Percentiles rank a stretch among this genome's conserved stretches.
phyloP scores from a whole-genome alignment of 2,797 vertebrate genomes.

The Lutra lutra region DNA sequence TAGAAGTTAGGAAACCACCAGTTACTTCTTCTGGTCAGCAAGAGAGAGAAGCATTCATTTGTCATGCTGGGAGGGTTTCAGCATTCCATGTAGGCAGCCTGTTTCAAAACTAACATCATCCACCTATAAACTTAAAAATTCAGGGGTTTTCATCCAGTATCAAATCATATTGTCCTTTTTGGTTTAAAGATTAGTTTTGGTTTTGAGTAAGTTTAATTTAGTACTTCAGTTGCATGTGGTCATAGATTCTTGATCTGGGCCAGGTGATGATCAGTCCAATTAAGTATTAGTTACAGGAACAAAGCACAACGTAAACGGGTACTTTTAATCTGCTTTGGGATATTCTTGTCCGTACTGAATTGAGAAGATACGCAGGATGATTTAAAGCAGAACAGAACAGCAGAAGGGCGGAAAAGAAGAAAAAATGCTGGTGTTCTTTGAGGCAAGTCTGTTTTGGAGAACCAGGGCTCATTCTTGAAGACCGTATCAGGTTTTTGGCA shows the following conservation, averaged over 20 bases:
- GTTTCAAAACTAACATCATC: background rate
- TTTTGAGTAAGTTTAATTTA: constrained; percentile 61
- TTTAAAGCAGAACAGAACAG: constrained; percentile 31
- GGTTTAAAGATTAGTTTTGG: constrained; percentile 74
- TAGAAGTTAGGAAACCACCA: constrained; percentile 79
- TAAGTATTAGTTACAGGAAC: background rate
- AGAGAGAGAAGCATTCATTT: constrained; percentile 35
- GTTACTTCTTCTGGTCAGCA: constrained; percentile 72
- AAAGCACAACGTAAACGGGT: background rate
- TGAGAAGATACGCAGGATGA: background rate
- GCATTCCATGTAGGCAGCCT: background rate
- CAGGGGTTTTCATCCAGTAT: constrained; percentile 7
- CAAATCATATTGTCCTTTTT: constrained; percentile 46
- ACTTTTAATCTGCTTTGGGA: background rate
- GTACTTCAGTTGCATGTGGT: constrained; percentile 20
- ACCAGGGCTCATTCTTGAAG: background rate
- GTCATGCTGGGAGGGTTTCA: constrained; percentile 1
- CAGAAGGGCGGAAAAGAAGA: background rate
- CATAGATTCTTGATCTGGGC: background rate
- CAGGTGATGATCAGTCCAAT: constrained; percentile 29
- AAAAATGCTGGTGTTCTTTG: background rate
- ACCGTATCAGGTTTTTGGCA: background rate
- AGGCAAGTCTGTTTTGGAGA: constrained; percentile 34
- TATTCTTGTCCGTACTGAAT: background rate
- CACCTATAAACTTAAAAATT: background rate